A percentile compares a stretch with the other conserved stretches of the same genome.
Evolutionary conservation across 2,797 vertebrate genomes (phyloP).

Genomic region (Fratercula arctica): DNA sequence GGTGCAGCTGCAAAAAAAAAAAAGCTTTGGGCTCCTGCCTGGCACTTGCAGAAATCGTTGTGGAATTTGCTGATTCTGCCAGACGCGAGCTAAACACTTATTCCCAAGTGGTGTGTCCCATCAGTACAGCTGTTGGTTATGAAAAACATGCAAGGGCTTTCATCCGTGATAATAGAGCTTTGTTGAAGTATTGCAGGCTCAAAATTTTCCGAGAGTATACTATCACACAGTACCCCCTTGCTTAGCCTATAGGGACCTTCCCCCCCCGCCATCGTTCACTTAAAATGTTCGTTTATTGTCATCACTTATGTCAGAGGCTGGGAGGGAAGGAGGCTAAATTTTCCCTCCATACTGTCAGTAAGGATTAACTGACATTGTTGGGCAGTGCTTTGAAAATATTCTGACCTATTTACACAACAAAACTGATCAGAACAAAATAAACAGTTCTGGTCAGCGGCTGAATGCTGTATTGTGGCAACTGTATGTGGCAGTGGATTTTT

Average conservation of each 20-base stretch:
- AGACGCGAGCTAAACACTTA: slow-evolving; percentile 27
- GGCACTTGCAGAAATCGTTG: slow-evolving; percentile 34
- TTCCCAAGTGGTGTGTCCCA: not conserved
- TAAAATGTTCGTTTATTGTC: not conserved
- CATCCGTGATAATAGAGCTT: slow-evolving; percentile 1
- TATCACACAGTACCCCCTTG: not conserved
- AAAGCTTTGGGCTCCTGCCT: slow-evolving; percentile 22
- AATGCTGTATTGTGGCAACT: not conserved
- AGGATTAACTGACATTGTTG: not conserved
- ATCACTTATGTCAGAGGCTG: not conserved
- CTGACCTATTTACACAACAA: slow-evolving; percentile 47
- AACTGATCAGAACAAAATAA: slow-evolving; percentile 23
- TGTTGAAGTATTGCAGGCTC: not conserved
- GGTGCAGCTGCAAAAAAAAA: slow-evolving; percentile 1
- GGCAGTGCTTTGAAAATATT: slow-evolving; percentile 23
- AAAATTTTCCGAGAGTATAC: not conserved
- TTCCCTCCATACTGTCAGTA: not conserved
- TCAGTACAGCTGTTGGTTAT: slow-evolving; percentile 41
- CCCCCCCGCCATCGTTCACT: not conserved
- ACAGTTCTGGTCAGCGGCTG: not conserved
- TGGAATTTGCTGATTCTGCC: slow-evolving; percentile 61
- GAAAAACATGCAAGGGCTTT: slow-evolving; percentile 5
- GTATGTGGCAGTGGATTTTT: not conserved
- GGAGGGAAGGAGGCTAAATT: not conserved
- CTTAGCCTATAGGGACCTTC: not conserved